phyloP scores from a whole-genome alignment of 2,797 vertebrate species.

The Oryzias sinensis region DNA sequence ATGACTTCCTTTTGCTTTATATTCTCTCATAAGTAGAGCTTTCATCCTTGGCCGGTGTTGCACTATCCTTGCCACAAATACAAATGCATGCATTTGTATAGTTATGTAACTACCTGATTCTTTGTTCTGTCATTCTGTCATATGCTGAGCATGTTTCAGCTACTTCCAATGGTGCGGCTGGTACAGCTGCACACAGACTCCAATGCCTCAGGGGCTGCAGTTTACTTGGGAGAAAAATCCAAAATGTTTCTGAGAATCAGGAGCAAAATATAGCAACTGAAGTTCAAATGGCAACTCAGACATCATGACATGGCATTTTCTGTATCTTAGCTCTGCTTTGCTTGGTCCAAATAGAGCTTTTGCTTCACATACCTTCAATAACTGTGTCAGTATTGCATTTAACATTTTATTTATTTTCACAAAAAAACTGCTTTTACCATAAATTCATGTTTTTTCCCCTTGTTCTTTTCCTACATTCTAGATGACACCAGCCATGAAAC shows the following conservation, averaged over 20 bases:
- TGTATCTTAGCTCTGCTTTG: conserved; percentile 2
- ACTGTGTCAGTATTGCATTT: background rate
- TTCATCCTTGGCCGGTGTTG: conserved; percentile 37
- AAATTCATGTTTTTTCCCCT: conserved; percentile 9
- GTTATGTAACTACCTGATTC: conserved; percentile 25
- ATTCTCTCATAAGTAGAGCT: conserved; percentile 35
- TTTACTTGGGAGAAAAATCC: conserved; percentile 38
- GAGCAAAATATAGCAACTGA: conserved; percentile 53
- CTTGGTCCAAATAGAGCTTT: background rate
- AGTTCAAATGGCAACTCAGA: conserved; percentile 67
- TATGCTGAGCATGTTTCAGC: conserved; percentile 57
- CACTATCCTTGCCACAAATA: conserved; percentile 6
- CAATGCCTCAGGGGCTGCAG: conserved; percentile 29
- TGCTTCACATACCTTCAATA: background rate
- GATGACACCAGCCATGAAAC: conserved; percentile 98
- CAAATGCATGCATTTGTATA: conserved; percentile 6
- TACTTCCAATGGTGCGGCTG: conserved; percentile 48
- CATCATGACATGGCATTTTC: conserved; percentile 3
- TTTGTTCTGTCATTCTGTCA: conserved; percentile 41
- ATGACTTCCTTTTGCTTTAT: conserved; percentile 17
- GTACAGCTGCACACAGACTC: conserved; percentile 55
- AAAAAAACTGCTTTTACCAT: background rate
- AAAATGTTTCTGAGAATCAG: conserved; percentile 32
- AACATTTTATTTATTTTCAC: background rate
- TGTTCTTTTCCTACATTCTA: conserved; percentile 50